Conservation (phyloP, 2,888 invertebrate genomes). For the Ptychoptera albimana region DNA sequence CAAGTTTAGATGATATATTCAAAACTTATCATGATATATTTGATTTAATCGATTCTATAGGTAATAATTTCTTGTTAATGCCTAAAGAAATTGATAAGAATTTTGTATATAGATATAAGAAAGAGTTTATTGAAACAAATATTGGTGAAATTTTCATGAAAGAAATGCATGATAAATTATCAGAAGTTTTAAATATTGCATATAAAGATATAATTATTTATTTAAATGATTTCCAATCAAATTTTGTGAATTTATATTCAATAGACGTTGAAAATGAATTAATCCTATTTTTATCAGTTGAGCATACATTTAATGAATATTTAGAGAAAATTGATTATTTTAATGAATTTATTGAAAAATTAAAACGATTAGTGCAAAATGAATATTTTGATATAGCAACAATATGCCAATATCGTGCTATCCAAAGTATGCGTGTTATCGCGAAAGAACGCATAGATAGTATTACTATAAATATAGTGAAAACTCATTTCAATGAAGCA, state of each 20-base stretch:
- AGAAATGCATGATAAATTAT: slow-evolving; percentile 36
- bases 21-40: slow-evolving; percentile 40
- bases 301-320: slow-evolving; percentile 40
- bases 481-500: slow-evolving; percentile 47
- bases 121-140: slow-evolving; percentile 38
- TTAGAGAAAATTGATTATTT: slow-evolving; percentile 44
- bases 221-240: slow-evolving; percentile 33
- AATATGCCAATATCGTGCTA: slow-evolving; percentile 44
- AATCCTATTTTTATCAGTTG: slow-evolving; percentile 32
- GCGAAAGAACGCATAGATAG: slow-evolving; percentile 40
- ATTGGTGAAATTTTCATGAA: slow-evolving; percentile 40
- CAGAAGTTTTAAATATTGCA: slow-evolving; percentile 34
- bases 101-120: slow-evolving; percentile 29
- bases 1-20: slow-evolving; percentile 40
- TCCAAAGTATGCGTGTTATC: slow-evolving; percentile 41
- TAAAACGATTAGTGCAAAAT: slow-evolving; percentile 44
- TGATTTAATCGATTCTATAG: slow-evolving; percentile 37
- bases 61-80: slow-evolving; percentile 42
- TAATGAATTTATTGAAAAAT: slow-evolving; percentile 39
- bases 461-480: slow-evolving; percentile 45
- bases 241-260: slow-evolving; percentile 42
- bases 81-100: slow-evolving; percentile 29
- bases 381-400: slow-evolving; percentile 52
- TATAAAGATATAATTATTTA: slow-evolving; percentile 42
- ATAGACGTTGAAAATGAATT: slow-evolving; percentile 32